These are phyloP conservation scores for Cremastinae sp. DNA, from an alignment of 2,888 invertebrate species.

Conservation along the genomic window DNA sequence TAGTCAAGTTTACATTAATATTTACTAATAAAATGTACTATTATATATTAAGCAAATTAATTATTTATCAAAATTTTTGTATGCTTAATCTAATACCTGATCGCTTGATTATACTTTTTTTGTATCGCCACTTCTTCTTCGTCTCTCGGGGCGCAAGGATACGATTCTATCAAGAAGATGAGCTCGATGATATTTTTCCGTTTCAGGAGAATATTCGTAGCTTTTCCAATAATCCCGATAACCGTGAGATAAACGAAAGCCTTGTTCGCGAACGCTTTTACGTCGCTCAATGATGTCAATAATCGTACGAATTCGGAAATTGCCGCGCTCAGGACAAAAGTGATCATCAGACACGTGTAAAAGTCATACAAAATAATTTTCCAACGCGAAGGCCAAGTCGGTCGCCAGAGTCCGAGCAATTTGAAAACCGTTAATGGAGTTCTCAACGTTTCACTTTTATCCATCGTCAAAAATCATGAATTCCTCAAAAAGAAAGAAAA, in stretches of 20 bases:
- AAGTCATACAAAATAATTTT: constrained; percentile 46
- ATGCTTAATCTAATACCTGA: constrained; percentile 43
- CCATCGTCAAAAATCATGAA: no score
- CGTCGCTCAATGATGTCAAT: constrained; percentile 37
- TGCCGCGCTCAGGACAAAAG: constrained; percentile 32
- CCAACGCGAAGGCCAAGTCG: constrained; percentile 52
- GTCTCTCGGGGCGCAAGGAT: constrained; percentile 52
- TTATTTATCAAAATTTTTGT: neutral
- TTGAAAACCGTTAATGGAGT: constrained; percentile 25
- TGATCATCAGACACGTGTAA: constrained; percentile 53
- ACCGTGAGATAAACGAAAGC: constrained; percentile 59
- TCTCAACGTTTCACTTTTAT: constrained; percentile 21
- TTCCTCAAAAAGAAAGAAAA: neutral
- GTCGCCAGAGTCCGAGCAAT: constrained; percentile 60
- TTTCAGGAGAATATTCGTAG: constrained; percentile 49
- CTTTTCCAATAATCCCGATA: constrained; percentile 55
- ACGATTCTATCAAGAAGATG: no score
- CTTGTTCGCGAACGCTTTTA: constrained; percentile 58
- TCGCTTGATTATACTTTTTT: constrained; percentile 27
- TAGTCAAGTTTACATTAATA: no score
- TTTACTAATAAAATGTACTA: no score
- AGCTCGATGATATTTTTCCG: constrained; percentile 39
- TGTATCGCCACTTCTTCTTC: constrained; percentile 42
- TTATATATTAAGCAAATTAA: neutral
- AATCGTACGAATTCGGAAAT: constrained; percentile 32